Evolutionary conservation across 2,797 vertebrate species (phyloP), one percentile per base, ranked within the genome.

Genomic region (Anableps anableps): DNA sequence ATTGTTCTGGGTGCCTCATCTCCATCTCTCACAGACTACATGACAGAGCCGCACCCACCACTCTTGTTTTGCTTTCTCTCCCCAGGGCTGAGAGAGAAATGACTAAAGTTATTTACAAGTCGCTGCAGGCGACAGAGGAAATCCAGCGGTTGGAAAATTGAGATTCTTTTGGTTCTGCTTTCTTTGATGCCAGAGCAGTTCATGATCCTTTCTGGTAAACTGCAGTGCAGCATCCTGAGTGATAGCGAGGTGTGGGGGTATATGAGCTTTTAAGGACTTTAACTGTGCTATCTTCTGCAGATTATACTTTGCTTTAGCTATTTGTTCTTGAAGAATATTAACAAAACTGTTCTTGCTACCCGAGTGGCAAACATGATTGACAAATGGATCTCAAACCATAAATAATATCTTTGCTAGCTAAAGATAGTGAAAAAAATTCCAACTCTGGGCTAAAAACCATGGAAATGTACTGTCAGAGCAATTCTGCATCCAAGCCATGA

Each of bases 71-170:
- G 86, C 45, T 76, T 47, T 31, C 75, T 88, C 76, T 88, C 92
- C 85, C 76, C 83, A 19, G 81, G 83, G 82, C 60, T 5, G 45
- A 55, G 64, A 50, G 70, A 50, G 58, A 34, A 80, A 87, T 80
- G 82, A 88, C 89, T 81, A 89, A 91, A 90, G 86, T 82, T 88
- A 79, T 92, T 91, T 88, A 89, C 89, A 88, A 91, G 86, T 76
- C 82, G 85, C 87, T 89, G 87, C 77, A 86, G 88, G 90, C 90
- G 79, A 81, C 82, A 78, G 81, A 34, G 78, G 41, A 86, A 89
- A 91, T 86, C 80, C 83, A 83, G 82, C 68, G 45, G 23, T 76
- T 73, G 64, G 64, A 82, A 21, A 83, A 76, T 82, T 72, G 26
- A 26, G 47, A 50, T 19, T 60, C n/a, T 62, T 75, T 78, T 53